Evolutionary conservation across 2,888 invertebrate genomes (phyloP).

Genomic region (Drosophila robusta): DNA sequence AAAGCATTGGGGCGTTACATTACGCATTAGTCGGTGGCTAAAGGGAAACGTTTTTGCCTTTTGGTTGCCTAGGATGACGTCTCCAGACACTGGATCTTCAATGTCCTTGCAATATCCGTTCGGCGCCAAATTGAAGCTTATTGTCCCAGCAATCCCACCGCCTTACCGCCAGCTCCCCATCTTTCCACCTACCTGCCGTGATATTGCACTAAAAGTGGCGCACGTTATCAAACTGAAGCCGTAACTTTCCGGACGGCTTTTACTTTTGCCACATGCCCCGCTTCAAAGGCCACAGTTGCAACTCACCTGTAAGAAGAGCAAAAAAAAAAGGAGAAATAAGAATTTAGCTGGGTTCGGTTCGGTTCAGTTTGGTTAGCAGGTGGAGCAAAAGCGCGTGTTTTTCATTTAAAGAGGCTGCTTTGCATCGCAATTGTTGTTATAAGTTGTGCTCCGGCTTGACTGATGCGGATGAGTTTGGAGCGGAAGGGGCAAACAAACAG

Average conservation of each 20-base stretch:
- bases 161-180: background rate
- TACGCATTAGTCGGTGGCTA: conserved; percentile 36
- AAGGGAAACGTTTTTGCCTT: conserved; percentile 14
- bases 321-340: conserved; percentile 12
- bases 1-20: conserved; percentile 56
- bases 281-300: conserved; percentile 24
- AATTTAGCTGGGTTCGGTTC: conserved; percentile 12
- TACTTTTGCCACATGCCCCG: conserved; percentile 11
- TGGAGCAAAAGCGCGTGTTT: conserved; percentile 58
- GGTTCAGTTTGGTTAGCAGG: conserved; percentile 1
- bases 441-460: conserved; percentile 56
- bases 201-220: conserved; percentile 26
- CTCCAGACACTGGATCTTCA: conserved; percentile 33
- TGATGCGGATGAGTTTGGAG: conserved; percentile 1
- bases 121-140: conserved; percentile 52
- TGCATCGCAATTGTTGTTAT: conserved; percentile 68
- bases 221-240: conserved; percentile 21
- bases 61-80: conserved; percentile 12
- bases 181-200: conserved; percentile 25
- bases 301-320: conserved; percentile 47
- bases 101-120: conserved; percentile 46
- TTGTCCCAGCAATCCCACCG: conserved; percentile 37
- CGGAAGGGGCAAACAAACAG: conserved; percentile 24
- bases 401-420: conserved; percentile 69
- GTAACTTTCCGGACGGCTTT: conserved; percentile 17